A percentile compares a stretch with the other conserved stretches of the same genome.
phyloP scores from a whole-genome alignment of 1,140 invertebrate genomes.

The Babylonia areolata region DNA sequence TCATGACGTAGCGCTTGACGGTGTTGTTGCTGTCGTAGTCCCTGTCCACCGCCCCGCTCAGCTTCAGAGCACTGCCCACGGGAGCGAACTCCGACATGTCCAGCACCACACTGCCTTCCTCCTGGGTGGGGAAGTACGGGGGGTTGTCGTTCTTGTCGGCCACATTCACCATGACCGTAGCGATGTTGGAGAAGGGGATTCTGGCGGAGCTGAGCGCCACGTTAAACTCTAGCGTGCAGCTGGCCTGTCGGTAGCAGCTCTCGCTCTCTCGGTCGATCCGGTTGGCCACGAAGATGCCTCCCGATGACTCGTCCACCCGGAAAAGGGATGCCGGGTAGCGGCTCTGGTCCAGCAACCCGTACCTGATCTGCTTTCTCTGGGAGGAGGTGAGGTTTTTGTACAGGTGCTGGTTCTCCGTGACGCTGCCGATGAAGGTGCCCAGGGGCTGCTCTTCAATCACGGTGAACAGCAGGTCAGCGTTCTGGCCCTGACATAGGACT shows the following conservation, averaged over 20 bases:
- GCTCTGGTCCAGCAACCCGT: slow-evolving; percentile 47
- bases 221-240: slow-evolving; percentile 49
- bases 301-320: slow-evolving; percentile 42
- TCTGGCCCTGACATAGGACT: slow-evolving; percentile 22
- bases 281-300: slow-evolving; percentile 45
- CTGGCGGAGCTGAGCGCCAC: slow-evolving; percentile 47
- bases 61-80: slow-evolving; percentile 86
- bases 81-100: slow-evolving; percentile 78
- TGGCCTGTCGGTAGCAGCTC: slow-evolving; percentile 44
- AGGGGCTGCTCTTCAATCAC: slow-evolving; percentile 46
- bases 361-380: slow-evolving; percentile 43
- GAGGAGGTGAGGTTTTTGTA: slow-evolving; percentile 41
- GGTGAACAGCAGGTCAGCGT: slow-evolving; percentile 39
- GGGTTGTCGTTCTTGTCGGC: slow-evolving; percentile 63
- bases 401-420: slow-evolving; percentile 43
- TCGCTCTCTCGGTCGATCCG: slow-evolving; percentile 54
- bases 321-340: slow-evolving; percentile 49
- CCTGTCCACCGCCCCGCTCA: slow-evolving; percentile 84
- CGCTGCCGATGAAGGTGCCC: slow-evolving; percentile 51
- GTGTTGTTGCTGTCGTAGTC: slow-evolving; percentile 51
- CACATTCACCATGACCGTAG: slow-evolving; percentile 52
- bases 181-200: slow-evolving; percentile 46
- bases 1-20: slow-evolving; percentile 50
- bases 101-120: slow-evolving; percentile 40
- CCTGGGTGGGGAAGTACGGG: slow-evolving; percentile 47